Evolutionary conservation across 2,797 vertebrate species (phyloP), one percentile per base, ranked within the genome.

Genomic region (Rhadinocentrus ornatus): DNA sequence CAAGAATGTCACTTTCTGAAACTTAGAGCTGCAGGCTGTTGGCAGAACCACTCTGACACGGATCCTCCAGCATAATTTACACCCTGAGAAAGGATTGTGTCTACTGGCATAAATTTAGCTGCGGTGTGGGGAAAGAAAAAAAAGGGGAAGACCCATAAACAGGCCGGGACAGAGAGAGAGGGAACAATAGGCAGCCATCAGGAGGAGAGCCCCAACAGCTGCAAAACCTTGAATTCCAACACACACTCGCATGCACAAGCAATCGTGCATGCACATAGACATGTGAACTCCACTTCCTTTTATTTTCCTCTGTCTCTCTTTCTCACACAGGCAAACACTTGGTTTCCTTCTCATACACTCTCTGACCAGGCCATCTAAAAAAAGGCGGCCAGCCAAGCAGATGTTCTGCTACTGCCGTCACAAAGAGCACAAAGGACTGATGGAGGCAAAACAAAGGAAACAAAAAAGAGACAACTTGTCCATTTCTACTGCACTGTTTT

Each of bases 1-100:
- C 75, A 83, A 82, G 80, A 75, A 83, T 86, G 74, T 66, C 66
- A 69, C 60, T 69, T 39, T 68, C 13, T 66, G 72, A 73, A 81
- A 88, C 63, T 53, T 80, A 66, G 82, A 85, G 73, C 76, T 53
- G 76, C 80, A 75, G 78, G 71, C 78, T 66, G 82, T 80, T 84
- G 81, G 84, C 82, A 88, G 77, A 71, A 53, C 60, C 7, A 0
- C 73, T 68, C 70, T 85, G 85, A 87, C 86, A 83, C 71, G 75
- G 67, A 88, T 89, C 91, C 78, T 91, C 84, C 77, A 60, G 68
- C 59, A 71, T 90, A 84, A 94, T 94, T 93, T 94, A 94, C 88
- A 88, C 83, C 80, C 90, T 91, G 88, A 91, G 91, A 92, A 93
- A 89, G 84, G 82, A 84, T 89, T 86, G 82, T 86, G 87, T 91